Base-by-base conservation (phyloP, 2,888 invertebrate species). In the Scotopteryx bipunctaria region DNA sequence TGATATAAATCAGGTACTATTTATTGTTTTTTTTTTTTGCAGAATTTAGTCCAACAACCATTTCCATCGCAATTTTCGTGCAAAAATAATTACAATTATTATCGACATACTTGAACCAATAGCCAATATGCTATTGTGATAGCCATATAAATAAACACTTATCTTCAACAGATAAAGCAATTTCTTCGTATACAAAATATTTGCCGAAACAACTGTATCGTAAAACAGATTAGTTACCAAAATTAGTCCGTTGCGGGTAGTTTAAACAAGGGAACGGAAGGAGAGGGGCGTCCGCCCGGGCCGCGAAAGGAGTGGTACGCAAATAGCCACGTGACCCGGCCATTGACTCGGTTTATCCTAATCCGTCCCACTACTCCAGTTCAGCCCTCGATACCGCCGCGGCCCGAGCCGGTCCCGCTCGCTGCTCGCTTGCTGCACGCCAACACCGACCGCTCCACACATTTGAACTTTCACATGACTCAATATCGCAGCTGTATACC, bases 261-360 rank as follows among this genome's bases (percentile, higher is more conserved):
- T 82, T 76, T 71, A 73, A 76, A 78, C 73, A 76, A 75, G 76
- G 78, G 79, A 76, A 73, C 76, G 82, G 79, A 79, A 75, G 76
- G 66, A 61, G 81, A 63, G 67, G 71, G 71, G 69, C 64, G 71
- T 69, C 65, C 50, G 54, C 52, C 62, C 63, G 73, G 69, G 73
- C 60, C 68, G 71, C 67, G 71, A 73, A 71, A 74, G 75, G 73
- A 76, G 77, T 75, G 66, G 78, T 76, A 85, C 86, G 77, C 79
- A 90, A 89, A 90, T 89, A 89, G 84, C 83, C 74, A 73, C 76
- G 81, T 88, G 89, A 89, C 89, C 89, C 90, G 90, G 90, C 87
- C 90, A 80, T 89, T 89, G 90, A 90, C 89, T 89, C 83, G 84
- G 82, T 83, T 87, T 85, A 83, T 87, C 88, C 89, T 89, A 87